Evolutionary conservation across 2,797 vertebrate species (phyloP), one percentile per base, ranked within the genome.

Genomic region (Pseudomugil tenellus): DNA sequence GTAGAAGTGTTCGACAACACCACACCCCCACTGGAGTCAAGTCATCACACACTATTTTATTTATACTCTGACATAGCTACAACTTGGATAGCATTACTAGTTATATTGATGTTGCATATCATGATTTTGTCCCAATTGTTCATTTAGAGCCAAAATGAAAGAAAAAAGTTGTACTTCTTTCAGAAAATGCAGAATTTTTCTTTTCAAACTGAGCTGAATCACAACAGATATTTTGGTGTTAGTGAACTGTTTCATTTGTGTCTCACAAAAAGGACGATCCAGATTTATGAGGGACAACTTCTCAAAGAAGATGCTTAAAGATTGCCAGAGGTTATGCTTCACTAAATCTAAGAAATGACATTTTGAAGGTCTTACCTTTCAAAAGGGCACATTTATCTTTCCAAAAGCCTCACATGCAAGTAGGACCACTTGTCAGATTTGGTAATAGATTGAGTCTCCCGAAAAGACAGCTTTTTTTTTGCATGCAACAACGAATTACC

Each of bases 271-370:
- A 76, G 77, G 70, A 74, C 65, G 67, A 51, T 28, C 23, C 58
- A 63, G 76, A 86, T 90, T 88, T 84, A 86, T 58, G 62, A 72
- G 39, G 52, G 63, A 76, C 71, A 77, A 63, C 46, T 58, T 83
- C 78, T 73, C 70, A 56, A 63, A 77, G 70, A 76, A 67, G 52
- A 74, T 62, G 67, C 68, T 74, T 61, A 80, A 83, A 84, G 68
- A 83, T 74, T 74, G 70, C 70, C 55, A 59, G 52, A 73, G 74
- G 70, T 70, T 84, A 63, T 74, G 74, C 81, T 77, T 76, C 72
- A 81, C 69, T 77, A 76, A 89, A 89, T 89, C 81, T 76, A 57
- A 84, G 63, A 75, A 75, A 5, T 87, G 87, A 79, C 85, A 85
- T 87, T 83, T 84, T 84, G 75, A 87, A 86, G 78, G 86, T 86